phyloP scores from a whole-genome alignment of 2,888 invertebrate species.

The Callimorpha dominula region DNA sequence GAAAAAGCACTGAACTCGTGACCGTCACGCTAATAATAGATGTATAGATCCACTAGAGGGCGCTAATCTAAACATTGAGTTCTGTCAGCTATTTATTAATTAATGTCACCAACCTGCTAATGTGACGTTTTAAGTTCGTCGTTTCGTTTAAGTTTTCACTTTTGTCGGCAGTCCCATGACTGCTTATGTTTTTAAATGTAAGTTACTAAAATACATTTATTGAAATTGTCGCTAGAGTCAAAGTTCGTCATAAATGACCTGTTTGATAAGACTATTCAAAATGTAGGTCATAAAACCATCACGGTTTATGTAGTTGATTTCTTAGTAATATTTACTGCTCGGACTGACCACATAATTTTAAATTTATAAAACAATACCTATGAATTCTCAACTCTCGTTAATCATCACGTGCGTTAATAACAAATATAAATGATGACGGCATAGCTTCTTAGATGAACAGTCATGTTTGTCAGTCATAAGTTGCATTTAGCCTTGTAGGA shows the following conservation, averaged over 20 bases:
- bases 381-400: slow-evolving; percentile 6
- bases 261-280: not conserved
- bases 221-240: not conserved
- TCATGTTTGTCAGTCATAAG: not conserved
- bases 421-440: slow-evolving; percentile 17
- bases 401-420: slow-evolving; percentile 13
- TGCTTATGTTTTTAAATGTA: not conserved
- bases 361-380: slow-evolving; percentile 3
- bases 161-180: too few species aligned
- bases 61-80: too few species aligned
- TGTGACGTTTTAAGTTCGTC: too few species aligned
- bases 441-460: slow-evolving; percentile 2
- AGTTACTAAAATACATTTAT: not conserved
- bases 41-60: too few species aligned
- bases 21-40: too few species aligned
- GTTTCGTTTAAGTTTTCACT: too few species aligned
- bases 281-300: slow-evolving; percentile 14
- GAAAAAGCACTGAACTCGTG: too few species aligned
- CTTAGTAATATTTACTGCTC: slow-evolving; percentile 10
- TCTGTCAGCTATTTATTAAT: too few species aligned
- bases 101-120: too few species aligned
- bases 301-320: slow-evolving; percentile 1
- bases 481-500: not conserved
- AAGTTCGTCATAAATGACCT: not conserved
- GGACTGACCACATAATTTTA: slow-evolving; percentile 5